A percentile compares a stretch with the other conserved stretches of the same genome.
These are phyloP conservation scores for Parnassius orleans DNA, from an alignment of 2,888 invertebrate species.

Conservation along the genomic window DNA sequence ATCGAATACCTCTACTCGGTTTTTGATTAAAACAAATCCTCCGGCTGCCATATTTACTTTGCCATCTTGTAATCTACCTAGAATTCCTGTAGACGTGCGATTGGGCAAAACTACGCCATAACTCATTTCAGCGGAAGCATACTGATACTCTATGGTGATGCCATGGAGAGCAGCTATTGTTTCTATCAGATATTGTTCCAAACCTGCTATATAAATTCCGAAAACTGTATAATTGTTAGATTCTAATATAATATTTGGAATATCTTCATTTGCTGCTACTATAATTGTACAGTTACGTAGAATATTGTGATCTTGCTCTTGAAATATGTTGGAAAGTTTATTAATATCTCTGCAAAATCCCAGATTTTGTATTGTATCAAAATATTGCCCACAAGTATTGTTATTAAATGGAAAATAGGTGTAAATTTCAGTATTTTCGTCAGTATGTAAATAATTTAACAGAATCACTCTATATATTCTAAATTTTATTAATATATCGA, in stretches of 20 bases:
- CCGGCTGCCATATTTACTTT: constrained; percentile 49
- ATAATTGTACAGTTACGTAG: constrained; percentile 46
- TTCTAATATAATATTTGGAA: constrained; percentile 44
- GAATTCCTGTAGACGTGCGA: constrained; percentile 47
- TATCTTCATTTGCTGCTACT: constrained; percentile 43
- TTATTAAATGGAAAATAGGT: constrained; percentile 48
- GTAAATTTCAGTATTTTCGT: constrained; percentile 34
- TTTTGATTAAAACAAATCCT: constrained; percentile 48
- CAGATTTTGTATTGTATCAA: constrained; percentile 37
- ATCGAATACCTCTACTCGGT: constrained; percentile 51
- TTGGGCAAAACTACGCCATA: constrained; percentile 50
- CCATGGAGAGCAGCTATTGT: constrained; percentile 44
- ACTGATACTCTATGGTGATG: constrained; percentile 40
- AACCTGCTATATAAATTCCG: constrained; percentile 39
- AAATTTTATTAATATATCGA: constrained; percentile 39
- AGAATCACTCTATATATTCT: constrained; percentile 48
- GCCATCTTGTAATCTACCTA: constrained; percentile 42
- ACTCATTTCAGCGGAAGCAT: constrained; percentile 29
- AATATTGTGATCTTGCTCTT: constrained; percentile 29
- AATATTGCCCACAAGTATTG: constrained; percentile 44
- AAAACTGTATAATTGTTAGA: constrained; percentile 37
- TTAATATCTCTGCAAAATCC: constrained; percentile 40
- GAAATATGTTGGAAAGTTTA: constrained; percentile 31
- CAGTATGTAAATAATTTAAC: constrained; percentile 32
- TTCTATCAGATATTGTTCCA: constrained; percentile 54